Evolutionary conservation across 64 coral and sea anemone species (phyloP).

Genomic region (Orbicella faveolata): DNA sequence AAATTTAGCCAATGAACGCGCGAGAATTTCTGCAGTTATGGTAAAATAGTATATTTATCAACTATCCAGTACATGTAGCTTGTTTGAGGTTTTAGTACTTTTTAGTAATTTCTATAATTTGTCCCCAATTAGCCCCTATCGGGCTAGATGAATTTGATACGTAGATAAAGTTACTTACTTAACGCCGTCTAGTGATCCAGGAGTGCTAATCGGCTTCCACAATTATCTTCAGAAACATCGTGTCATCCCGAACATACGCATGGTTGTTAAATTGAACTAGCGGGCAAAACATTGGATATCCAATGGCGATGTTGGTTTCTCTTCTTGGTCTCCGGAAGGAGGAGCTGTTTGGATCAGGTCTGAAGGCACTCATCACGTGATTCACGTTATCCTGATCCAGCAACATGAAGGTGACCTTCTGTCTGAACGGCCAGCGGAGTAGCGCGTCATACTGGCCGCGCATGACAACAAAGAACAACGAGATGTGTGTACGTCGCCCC

Average conservation of each 20-base stretch:
- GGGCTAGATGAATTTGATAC: too few relatives aligned
- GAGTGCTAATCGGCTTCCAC: background rate
- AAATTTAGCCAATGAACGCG: too few relatives aligned
- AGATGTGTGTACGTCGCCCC: slow-evolving; percentile 51
- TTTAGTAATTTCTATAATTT: too few relatives aligned
- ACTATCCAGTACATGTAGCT: too few relatives aligned
- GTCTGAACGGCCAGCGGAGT: slow-evolving; percentile 62
- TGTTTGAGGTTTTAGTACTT: too few relatives aligned
- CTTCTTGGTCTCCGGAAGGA: slow-evolving; percentile 42
- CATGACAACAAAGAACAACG: slow-evolving; percentile 65
- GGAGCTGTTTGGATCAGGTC: slow-evolving; percentile 50
- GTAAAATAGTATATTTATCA: too few relatives aligned
- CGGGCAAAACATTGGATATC: slow-evolving; percentile 11
- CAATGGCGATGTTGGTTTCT: slow-evolving; percentile 34
- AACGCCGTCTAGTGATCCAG: too few relatives aligned
- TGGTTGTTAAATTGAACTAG: slow-evolving; percentile 4
- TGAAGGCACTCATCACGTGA: slow-evolving; percentile 67
- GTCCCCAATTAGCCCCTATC: too few relatives aligned
- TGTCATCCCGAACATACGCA: slow-evolving; percentile 10
- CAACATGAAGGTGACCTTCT: slow-evolving; percentile 61
- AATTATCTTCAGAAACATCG: slow-evolving; percentile 25
- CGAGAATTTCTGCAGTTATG: too few relatives aligned
- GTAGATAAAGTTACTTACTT: too few relatives aligned
- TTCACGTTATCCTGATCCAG: slow-evolving; percentile 64
- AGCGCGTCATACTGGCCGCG: slow-evolving; percentile 55